phyloP scores from a whole-genome alignment of 2,888 invertebrate species.

The Mechanitis mazaeus region DNA sequence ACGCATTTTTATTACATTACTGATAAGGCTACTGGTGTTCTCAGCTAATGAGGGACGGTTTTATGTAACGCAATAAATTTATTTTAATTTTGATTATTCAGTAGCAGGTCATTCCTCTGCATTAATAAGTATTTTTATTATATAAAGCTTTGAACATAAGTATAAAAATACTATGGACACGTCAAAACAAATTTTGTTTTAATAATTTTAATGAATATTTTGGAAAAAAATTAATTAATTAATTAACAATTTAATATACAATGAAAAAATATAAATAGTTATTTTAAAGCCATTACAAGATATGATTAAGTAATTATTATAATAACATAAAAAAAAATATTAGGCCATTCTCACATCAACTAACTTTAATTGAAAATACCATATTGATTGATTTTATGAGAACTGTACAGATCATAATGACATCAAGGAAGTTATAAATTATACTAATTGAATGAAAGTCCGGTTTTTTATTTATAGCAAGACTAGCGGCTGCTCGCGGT shows the following conservation, averaged over 20 bases:
- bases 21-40: constrained; percentile 1
- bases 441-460: constrained; percentile 22
- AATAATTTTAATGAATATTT: too few relatives aligned
- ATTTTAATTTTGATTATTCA: neutral
- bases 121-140: too few relatives aligned
- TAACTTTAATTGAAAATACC: neutral
- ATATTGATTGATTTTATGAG: constrained; percentile 13
- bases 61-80: neutral
- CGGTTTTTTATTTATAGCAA: constrained; percentile 14
- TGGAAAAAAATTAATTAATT: too few relatives aligned
- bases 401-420: constrained; percentile 13
- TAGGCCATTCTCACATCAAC: neutral
- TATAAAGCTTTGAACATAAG: too few relatives aligned
- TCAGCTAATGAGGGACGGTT: neutral
- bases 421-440: constrained; percentile 25
- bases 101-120: neutral
- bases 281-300: too few relatives aligned
- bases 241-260: too few relatives aligned
- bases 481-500: too few relatives aligned
- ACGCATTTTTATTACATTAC: neutral
- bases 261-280: too few relatives aligned
- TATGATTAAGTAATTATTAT: too few relatives aligned
- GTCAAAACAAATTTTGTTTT: too few relatives aligned
- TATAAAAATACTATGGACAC: too few relatives aligned
- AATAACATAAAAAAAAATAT: neutral